Evolutionary conservation across 1,140 invertebrate species (phyloP).

Genomic region (Pseudobourletiella spinata): DNA sequence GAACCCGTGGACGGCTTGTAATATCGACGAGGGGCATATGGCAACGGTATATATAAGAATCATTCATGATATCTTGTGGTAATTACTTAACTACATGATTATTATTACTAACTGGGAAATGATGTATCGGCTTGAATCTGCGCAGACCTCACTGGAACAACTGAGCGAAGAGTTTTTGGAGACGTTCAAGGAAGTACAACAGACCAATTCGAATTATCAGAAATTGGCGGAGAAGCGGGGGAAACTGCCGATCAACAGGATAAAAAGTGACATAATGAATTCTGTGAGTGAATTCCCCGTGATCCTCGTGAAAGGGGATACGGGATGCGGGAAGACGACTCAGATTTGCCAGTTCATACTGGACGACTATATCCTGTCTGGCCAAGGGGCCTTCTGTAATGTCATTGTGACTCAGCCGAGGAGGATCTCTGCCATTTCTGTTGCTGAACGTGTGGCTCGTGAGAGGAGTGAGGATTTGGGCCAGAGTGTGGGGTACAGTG

Average conservation of each 20-base stretch:
- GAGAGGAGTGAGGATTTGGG: constrained; percentile 73
- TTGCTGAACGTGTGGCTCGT: constrained; percentile 77
- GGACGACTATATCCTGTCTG: constrained; percentile 83
- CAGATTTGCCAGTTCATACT: constrained; percentile 93
- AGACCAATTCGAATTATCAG: constrained; percentile 52
- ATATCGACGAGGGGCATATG: constrained; percentile 87
- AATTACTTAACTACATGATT: constrained; percentile 3
- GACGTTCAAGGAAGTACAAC: constrained; percentile 52
- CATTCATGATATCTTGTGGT: no score
- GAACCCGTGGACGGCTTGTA: constrained; percentile 91
- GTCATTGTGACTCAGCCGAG: constrained; percentile 90
- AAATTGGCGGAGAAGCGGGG: constrained; percentile 59
- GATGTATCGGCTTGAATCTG: no score
- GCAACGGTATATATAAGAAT: constrained; percentile 57
- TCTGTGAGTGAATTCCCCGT: constrained; percentile 78
- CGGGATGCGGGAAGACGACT: constrained; percentile 74
- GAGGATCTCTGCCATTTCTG: constrained; percentile 86
- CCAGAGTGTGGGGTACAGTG: constrained; percentile 58
- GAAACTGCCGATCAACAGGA: constrained; percentile 63
- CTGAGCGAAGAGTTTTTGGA: constrained; percentile 67
- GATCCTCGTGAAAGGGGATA: constrained; percentile 81
- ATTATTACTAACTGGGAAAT: no score
- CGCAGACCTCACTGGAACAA: constrained; percentile 62
- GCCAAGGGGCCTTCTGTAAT: constrained; percentile 70
- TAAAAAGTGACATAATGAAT: constrained; percentile 64